Conservation (phyloP, 2,888 invertebrate species). For the Endomychus coccineus region DNA sequence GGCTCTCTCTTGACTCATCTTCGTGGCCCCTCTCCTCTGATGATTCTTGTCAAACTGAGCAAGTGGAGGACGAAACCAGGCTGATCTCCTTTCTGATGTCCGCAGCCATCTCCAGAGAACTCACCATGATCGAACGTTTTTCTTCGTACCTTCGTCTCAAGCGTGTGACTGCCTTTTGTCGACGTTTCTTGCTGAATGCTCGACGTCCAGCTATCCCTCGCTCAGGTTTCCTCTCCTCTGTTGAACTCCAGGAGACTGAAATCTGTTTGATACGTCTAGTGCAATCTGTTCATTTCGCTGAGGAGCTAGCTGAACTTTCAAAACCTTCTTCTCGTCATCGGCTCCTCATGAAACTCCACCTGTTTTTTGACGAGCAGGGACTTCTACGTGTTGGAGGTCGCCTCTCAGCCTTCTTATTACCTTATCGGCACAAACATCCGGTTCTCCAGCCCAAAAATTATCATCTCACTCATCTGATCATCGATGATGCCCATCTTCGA, state of each 20-base stretch:
- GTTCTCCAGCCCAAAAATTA: background rate
- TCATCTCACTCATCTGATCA: too few relatives aligned
- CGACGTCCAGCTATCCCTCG: background rate
- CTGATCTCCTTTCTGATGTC: background rate
- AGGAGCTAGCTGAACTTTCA: conserved; percentile 3
- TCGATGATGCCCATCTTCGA: too few relatives aligned
- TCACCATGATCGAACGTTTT: conserved; percentile 3
- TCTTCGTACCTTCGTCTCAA: conserved; percentile 5
- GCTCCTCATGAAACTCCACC: conserved; percentile 2
- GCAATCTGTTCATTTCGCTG: background rate
- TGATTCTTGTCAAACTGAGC: conserved; percentile 6
- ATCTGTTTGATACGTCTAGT: conserved; percentile 3
- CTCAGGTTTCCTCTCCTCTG: conserved; percentile 5
- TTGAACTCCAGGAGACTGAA: conserved; percentile 2
- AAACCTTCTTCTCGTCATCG: conserved; percentile 7
- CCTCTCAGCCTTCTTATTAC: background rate
- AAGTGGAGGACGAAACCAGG: too few relatives aligned
- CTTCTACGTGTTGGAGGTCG: conserved; percentile 1
- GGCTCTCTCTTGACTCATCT: background rate
- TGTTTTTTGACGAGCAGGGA: conserved; percentile 1
- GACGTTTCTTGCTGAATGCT: conserved; percentile 2
- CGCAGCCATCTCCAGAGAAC: conserved; percentile 3
- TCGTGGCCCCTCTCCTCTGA: conserved; percentile 5
- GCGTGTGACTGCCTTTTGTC: conserved; percentile 2
- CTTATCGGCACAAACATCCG: conserved; percentile 6